A percentile compares a stretch with the other conserved stretches of the same genome.
Evolutionary conservation across 2,888 invertebrate genomes (phyloP).

Genomic region (Scelioninae gen. 1): DNA sequence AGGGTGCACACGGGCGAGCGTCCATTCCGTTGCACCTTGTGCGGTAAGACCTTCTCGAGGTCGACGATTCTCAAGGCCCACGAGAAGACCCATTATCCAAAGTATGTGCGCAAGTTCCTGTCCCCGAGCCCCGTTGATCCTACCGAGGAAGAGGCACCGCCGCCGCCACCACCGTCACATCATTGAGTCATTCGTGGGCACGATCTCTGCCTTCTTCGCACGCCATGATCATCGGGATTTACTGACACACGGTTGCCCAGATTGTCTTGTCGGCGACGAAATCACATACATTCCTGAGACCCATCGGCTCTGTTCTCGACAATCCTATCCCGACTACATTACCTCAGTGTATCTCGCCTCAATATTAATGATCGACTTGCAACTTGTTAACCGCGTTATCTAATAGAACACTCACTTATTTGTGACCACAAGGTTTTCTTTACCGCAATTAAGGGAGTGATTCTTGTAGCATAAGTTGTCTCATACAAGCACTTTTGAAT

Average conservation of each 20-base stretch:
- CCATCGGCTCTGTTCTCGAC: no score
- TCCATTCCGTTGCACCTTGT: constrained; percentile 94
- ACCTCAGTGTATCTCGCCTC: no score
- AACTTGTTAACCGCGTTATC: no score
- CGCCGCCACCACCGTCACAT: constrained; percentile 70
- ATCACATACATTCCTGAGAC: constrained; percentile 15
- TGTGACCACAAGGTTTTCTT: no score
- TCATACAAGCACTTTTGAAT: no score
- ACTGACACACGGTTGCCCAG: constrained; percentile 2
- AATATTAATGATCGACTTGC: no score
- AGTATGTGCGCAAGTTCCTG: constrained; percentile 94
- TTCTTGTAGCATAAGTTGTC: no score
- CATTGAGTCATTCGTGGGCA: constrained; percentile 77
- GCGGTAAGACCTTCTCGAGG: constrained; percentile 95
- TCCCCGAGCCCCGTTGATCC: constrained; percentile 94
- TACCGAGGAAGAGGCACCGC: constrained; percentile 89
- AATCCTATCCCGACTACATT: no score
- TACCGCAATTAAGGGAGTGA: no score
- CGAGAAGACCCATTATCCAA: constrained; percentile 96
- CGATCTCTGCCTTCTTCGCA: constrained; percentile 48
- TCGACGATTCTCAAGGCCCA: constrained; percentile 96
- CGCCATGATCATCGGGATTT: constrained; percentile 34
- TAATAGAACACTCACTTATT: no score
- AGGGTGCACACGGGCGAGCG: constrained; percentile 96
- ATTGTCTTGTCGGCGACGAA: constrained; percentile 15